Base-by-base conservation (phyloP, 1,140 invertebrate genomes). In the Odontomachus brunneus region DNA sequence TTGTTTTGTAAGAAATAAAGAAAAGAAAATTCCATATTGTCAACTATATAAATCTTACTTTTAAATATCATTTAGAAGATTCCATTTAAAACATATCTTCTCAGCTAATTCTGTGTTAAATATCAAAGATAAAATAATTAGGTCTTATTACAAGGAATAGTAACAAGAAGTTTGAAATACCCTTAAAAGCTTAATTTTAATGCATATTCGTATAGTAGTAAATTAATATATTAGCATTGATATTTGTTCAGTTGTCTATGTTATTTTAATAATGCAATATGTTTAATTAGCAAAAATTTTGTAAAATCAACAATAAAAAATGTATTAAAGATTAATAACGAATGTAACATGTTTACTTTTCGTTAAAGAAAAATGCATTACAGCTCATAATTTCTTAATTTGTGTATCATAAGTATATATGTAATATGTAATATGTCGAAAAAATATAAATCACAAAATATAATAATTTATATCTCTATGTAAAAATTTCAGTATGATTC, bases 301-400 rank as follows among this genome's bases (percentile, higher is more conserved):
- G 9, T 44, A 44, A 44, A 44, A 74, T 29, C 29, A 33, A 38
- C 2, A 12, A 65, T 19, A n/a, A 49, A 49, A 74, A 5, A 4
- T 55, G 53, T 11, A n/a, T 29, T 51, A 22, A 53, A 33, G 4
- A 19, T 22, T 14, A 33, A 26, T 33, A n/a, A n/a, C 29, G 29
- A 5, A 11, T 44, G 9, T 24, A 17, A 60, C 33, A 19, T 65
- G 11, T 14, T 2, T 19, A 33, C 24, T 65, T 51, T 5, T 26
- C 24, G 14, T 62, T 65, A 24, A 80, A 84, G 26, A 86, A 81
- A 81, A 81, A 29, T 33, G 57, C 38, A 62, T 67, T 33, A 53
- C 38, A 33, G 17, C 62, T 73, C 17, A 17, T n/a, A 15, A 81
- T 66, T 55, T 60, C 4, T 67, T 84, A 3, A 12, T 22, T 65